phyloP scores from a whole-genome alignment of 2,888 invertebrate genomes.

The Volucella inanis region DNA sequence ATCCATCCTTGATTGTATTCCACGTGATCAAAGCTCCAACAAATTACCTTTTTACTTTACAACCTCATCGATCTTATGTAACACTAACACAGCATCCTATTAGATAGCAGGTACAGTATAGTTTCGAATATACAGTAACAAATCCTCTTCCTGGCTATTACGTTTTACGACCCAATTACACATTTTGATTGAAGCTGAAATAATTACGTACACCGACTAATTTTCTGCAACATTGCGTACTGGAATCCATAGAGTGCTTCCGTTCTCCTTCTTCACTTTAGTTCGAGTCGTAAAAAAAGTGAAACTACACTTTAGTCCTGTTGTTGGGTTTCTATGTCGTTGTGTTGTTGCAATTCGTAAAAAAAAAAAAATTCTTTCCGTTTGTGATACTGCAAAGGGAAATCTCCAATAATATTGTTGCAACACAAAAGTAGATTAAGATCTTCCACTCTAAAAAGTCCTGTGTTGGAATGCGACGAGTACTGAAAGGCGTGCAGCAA shows the following conservation, averaged over 20 bases:
- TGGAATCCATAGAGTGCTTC: conserved; percentile 15
- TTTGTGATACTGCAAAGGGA: conserved; percentile 26
- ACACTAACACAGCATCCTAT: conserved; percentile 1
- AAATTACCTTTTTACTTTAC: conserved; percentile 6
- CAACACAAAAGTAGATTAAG: conserved; percentile 64
- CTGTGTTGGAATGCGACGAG: conserved; percentile 1
- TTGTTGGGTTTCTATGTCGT: background rate
- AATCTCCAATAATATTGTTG: conserved; percentile 62
- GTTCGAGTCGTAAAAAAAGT: conserved; percentile 2
- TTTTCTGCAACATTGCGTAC: conserved; percentile 51
- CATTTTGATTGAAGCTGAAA: conserved; percentile 49
- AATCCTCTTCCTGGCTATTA: conserved; percentile 12
- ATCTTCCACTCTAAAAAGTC: conserved; percentile 49
- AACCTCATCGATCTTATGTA: conserved; percentile 27
- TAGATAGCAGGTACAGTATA: background rate
- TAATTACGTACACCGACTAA: conserved; percentile 56
- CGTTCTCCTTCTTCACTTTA: background rate
- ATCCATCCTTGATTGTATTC: conserved; percentile 17
- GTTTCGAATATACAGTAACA: too few species aligned
- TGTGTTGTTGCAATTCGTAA: conserved; percentile 11
- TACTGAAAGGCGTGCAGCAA: too few species aligned
- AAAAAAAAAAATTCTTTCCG: background rate
- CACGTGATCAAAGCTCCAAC: conserved; percentile 6
- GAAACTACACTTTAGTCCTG: background rate
- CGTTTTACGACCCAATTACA: conserved; percentile 48